Base-by-base conservation (phyloP, 2,888 invertebrate genomes). In the Brachyptera risi region DNA sequence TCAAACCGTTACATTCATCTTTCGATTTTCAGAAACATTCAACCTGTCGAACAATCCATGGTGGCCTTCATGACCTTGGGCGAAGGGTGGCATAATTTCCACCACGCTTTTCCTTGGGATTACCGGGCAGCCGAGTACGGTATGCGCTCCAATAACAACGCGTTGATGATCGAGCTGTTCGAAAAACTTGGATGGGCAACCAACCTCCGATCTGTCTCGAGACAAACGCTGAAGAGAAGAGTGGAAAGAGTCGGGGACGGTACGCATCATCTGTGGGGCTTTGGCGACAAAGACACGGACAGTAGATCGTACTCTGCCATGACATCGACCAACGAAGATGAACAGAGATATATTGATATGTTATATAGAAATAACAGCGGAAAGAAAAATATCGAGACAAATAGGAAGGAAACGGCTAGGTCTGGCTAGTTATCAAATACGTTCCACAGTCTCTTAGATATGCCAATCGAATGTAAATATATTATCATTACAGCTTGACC, bases 81-180 rank as follows among this genome's bases (percentile, higher is more conserved):
- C 2, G 73, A 73, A 65, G 79, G 79, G 7, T 79, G 75, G 71
- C 79, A 79, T 68, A 79, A 79, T 67, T 79, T 59, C 69, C 79
- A 79, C 66, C 79, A 79, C 65, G 73, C 73, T 3, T 79, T 79
- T 67, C 79, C 79, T 73, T 73, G 73, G 65, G 79, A 79, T 68
- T 79, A 79, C 69, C 69, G 75, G 54, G 74, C 78, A 9, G 74
- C 76, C 37, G 79, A 79, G 66, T 72, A 73, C 59, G 77, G 76
- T 63, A 78, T 21, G 17, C 23, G 13, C 21, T 54, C 37, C 54
- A 54, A 54, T 37, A 17, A 17, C 35, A 54, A 35, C 54, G 23
- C 19, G 35, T 19, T 24, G 37, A 38, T 59, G 11, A 59, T 59
- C 51, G 59, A 59, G 24, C 37, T 49, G 15, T 59, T 50, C 40